Conservation (phyloP, 1,140 invertebrate genomes). For the Goniozus legneri region DNA sequence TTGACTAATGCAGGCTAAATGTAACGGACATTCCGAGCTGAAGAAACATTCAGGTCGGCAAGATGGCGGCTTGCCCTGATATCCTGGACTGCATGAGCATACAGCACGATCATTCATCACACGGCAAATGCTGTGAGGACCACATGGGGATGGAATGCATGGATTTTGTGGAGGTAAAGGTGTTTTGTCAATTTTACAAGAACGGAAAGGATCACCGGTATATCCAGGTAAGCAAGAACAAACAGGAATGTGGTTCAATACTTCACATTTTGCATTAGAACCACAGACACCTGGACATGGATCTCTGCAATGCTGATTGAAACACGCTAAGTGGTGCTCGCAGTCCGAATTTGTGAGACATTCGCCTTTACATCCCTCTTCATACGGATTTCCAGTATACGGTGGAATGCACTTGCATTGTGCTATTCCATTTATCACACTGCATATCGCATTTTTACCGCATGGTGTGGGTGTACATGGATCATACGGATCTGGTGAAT, state of each 20-base stretch:
- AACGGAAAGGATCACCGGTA: constrained; percentile 77
- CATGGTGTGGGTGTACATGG: constrained; percentile 80
- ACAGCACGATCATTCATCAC: constrained; percentile 67
- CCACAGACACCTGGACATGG: constrained; percentile 85
- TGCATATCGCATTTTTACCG: constrained; percentile 75
- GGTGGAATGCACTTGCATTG: constrained; percentile 80
- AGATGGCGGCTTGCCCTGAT: constrained; percentile 70
- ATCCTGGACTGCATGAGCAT: constrained; percentile 75
- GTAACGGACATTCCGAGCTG: constrained; percentile 70
- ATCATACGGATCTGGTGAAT: constrained; percentile 49
- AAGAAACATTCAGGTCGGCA: constrained; percentile 79
- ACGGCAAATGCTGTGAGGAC: constrained; percentile 75
- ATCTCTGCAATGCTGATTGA: constrained; percentile 80
- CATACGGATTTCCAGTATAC: constrained; percentile 78
- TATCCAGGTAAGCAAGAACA: constrained; percentile 74
- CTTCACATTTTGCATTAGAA: constrained; percentile 70
- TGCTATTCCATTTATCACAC: constrained; percentile 63
- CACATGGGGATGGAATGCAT: constrained; percentile 77
- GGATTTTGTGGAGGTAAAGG: constrained; percentile 59
- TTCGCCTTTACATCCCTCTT: constrained; percentile 73
- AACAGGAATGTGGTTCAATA: constrained; percentile 76
- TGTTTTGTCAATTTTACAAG: constrained; percentile 62
- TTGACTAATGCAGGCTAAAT: constrained; percentile 73
- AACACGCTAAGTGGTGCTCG: constrained; percentile 71
- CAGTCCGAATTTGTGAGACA: constrained; percentile 79